phyloP scores from a whole-genome alignment of 2,797 vertebrate genomes.

The Coregonus ussuriensis region DNA sequence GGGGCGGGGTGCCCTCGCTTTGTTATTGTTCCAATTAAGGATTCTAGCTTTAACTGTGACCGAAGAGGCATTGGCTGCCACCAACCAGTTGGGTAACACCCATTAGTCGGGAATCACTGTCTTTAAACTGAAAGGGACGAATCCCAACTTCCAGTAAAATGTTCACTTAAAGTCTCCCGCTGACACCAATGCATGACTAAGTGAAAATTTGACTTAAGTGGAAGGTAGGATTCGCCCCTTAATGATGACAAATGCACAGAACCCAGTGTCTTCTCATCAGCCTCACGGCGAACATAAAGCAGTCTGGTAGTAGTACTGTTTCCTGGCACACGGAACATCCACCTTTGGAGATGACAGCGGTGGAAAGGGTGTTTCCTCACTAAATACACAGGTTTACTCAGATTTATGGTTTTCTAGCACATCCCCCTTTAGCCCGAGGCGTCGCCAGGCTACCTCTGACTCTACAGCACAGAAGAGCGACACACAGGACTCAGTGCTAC shows the following conservation, averaged over 20 bases:
- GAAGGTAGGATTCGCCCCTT: neutral
- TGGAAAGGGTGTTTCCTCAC: constrained; percentile 38
- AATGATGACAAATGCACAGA: neutral
- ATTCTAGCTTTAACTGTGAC: neutral
- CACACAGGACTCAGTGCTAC: no score
- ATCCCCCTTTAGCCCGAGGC: constrained; percentile 37
- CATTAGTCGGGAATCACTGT: neutral
- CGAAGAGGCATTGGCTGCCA: neutral
- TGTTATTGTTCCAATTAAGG: no score
- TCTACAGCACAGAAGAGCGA: no score
- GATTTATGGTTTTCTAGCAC: constrained; percentile 36
- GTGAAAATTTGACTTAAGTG: neutral
- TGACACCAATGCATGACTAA: neutral
- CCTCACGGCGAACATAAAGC: neutral
- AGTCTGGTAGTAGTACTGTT: neutral
- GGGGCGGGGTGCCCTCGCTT: no score
- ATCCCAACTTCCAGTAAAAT: neutral
- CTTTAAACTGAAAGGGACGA: neutral
- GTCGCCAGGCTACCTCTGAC: neutral
- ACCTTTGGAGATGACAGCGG: constrained; percentile 22
- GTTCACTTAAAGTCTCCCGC: neutral
- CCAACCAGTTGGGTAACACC: neutral
- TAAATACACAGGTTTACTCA: constrained; percentile 33
- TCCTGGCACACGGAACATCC: neutral
- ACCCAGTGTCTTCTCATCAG: neutral